Percentiles rank a stretch among this genome's conserved stretches.
Conservation (phyloP, 2,888 invertebrate genomes). For the Heliconius sara region DNA sequence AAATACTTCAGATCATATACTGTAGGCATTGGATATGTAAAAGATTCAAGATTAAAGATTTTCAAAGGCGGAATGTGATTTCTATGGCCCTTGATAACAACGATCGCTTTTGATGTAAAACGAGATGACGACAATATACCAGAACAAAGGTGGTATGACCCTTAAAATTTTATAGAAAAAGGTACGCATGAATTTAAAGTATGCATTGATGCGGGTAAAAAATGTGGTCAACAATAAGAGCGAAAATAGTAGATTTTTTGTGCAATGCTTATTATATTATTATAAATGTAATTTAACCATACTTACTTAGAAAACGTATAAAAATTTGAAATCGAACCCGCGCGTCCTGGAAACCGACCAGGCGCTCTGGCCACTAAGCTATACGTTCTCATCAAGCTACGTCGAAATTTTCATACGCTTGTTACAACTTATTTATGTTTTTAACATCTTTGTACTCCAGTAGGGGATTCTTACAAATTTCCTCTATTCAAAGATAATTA, state of each 20-base stretch:
- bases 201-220: slow-evolving; percentile 5
- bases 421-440: too few relatives aligned
- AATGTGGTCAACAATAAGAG: neutral
- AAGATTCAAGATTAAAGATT: slow-evolving; percentile 8
- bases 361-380: too few relatives aligned
- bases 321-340: too few relatives aligned
- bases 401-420: too few relatives aligned
- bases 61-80: slow-evolving; percentile 24
- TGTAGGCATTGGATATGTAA: slow-evolving; percentile 12
- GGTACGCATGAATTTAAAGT: slow-evolving; percentile 24
- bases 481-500: too few relatives aligned
- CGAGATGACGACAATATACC: slow-evolving; percentile 22
- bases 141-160: slow-evolving; percentile 16
- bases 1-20: neutral
- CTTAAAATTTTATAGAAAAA: slow-evolving; percentile 21
- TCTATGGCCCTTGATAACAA: slow-evolving; percentile 22
- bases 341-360: too few relatives aligned
- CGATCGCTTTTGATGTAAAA: slow-evolving; percentile 31
- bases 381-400: too few relatives aligned
- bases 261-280: too few relatives aligned
- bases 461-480: too few relatives aligned
- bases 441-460: too few relatives aligned
- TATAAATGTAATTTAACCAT: too few relatives aligned
- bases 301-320: too few relatives aligned
- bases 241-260: neutral